These are phyloP conservation scores for Cinara cedri DNA, from an alignment of 2,888 invertebrate genomes.

Conservation along the genomic window DNA sequence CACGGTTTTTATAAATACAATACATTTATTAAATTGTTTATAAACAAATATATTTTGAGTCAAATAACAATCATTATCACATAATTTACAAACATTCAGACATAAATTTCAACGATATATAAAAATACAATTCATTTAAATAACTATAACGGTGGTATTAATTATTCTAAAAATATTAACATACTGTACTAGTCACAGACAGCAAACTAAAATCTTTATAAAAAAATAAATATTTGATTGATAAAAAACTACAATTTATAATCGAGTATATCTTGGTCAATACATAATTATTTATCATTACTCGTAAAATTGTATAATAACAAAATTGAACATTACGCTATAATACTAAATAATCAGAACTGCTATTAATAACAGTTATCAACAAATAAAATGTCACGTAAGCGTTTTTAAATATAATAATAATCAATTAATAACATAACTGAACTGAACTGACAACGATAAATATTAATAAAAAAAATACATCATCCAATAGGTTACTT, in stretches of 20 bases:
- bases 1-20: no score
- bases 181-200: not conserved
- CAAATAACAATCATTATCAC: slow-evolving; percentile 18
- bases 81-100: not conserved
- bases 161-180: not conserved
- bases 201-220: not conserved
- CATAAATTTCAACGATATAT: slow-evolving; percentile 2
- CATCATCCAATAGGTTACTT: not conserved
- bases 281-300: not conserved
- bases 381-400: not conserved
- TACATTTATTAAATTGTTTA: no score
- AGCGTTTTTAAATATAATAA: slow-evolving; percentile 7
- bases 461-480: slow-evolving; percentile 7
- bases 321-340: slow-evolving; percentile 14
- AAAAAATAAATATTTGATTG: slow-evolving; percentile 3
- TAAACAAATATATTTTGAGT: not conserved
- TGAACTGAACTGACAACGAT: not conserved
- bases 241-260: slow-evolving; percentile 3
- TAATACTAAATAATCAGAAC: not conserved
- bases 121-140: slow-evolving; percentile 2
- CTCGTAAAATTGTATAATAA: not conserved
- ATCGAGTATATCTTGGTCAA: not conserved
- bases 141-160: not conserved
- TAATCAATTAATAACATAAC: not conserved
- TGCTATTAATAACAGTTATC: not conserved